phyloP scores from a whole-genome alignment of 2,113 vertebrate genomes.

The Piaya cayana region DNA sequence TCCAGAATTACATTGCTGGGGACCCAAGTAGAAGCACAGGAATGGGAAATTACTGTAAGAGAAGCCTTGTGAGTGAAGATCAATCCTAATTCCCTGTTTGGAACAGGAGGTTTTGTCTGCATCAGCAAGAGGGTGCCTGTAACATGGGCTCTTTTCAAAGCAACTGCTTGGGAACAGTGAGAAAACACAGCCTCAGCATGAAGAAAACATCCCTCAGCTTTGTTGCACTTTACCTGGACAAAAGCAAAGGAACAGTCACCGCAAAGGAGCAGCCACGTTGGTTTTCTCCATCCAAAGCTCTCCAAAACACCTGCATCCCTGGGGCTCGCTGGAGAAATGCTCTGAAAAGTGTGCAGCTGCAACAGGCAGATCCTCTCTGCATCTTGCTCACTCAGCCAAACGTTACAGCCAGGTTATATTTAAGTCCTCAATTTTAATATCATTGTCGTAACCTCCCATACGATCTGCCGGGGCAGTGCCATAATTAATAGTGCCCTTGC shows the following conservation, averaged over 20 bases:
- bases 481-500: conserved; percentile 67
- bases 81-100: not conserved
- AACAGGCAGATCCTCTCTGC: not conserved
- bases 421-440: conserved; percentile 43
- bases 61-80: not conserved
- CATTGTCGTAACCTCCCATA: conserved; percentile 31
- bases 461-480: conserved; percentile 25
- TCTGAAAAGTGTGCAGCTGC: not conserved
- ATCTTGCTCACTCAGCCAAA: conserved; percentile 55
- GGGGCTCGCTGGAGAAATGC: not conserved
- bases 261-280: not conserved
- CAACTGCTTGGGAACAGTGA: not conserved
- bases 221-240: not conserved
- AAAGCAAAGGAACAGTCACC: not conserved
- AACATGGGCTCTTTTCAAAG: not conserved
- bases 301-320: not conserved
- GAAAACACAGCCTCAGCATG: not conserved
- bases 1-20: not conserved
- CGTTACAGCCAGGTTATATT: conserved; percentile 34
- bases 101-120: not conserved
- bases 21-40: not conserved
- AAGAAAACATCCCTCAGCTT: not conserved
- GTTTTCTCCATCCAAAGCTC: not conserved
- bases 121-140: not conserved
- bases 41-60: not conserved